These are phyloP conservation scores for Caenorhabditis briggsae DNA, from an alignment of 1,140 invertebrate genomes.

Conservation along the genomic window DNA sequence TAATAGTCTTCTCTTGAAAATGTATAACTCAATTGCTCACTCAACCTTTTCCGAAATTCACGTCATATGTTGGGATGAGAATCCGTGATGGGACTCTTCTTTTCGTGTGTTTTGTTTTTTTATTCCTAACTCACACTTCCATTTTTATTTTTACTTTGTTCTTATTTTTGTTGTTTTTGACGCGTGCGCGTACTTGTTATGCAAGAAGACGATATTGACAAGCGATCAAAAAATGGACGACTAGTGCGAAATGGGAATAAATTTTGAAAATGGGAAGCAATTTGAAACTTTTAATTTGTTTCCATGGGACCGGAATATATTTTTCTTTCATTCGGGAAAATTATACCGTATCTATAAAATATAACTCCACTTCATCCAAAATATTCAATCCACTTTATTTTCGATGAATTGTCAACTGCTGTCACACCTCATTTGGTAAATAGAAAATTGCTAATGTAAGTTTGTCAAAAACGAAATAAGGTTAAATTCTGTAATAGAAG, in stretches of 20 bases:
- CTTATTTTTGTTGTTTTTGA: constrained; percentile 47
- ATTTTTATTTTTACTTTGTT: constrained; percentile 22
- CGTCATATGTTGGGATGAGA: not conserved
- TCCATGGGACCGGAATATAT: too few relatives aligned
- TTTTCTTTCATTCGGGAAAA: too few relatives aligned
- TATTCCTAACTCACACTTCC: constrained; percentile 1
- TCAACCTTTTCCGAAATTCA: constrained; percentile 7
- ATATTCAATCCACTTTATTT: too few relatives aligned
- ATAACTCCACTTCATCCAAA: too few relatives aligned
- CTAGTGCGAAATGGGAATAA: not conserved
- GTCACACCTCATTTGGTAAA: too few relatives aligned
- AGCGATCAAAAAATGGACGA: not conserved
- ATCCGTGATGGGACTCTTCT: constrained; percentile 1
- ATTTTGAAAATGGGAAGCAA: too few relatives aligned
- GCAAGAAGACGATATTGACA: constrained; percentile 17
- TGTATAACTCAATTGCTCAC: constrained; percentile 48
- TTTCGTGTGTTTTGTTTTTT: constrained; percentile 22
- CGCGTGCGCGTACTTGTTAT: constrained; percentile 21
- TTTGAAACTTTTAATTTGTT: too few relatives aligned
- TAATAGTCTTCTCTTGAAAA: not conserved
- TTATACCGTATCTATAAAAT: too few relatives aligned
- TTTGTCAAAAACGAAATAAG: too few relatives aligned
- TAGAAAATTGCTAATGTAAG: too few relatives aligned
- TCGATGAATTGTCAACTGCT: too few relatives aligned
- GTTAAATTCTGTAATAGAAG: too few relatives aligned